These are phyloP conservation scores for Schizopygopsis pylzovi DNA, from an alignment of 2,797 vertebrate genomes.

Conservation along the genomic window DNA sequence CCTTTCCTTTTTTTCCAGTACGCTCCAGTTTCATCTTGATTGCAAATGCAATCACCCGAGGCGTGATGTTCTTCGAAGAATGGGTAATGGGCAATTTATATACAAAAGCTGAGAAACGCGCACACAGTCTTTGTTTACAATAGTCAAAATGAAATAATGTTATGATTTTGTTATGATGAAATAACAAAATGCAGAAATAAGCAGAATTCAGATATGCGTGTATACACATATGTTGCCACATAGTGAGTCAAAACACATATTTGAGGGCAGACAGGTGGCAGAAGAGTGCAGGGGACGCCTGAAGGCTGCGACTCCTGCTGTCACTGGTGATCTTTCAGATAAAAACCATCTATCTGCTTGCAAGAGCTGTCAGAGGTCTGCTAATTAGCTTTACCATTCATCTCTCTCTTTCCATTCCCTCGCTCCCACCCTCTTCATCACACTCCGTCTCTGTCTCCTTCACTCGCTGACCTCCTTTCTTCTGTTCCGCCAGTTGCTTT, in stretches of 20 bases:
- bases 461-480: slow-evolving; percentile 27
- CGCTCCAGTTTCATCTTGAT: slow-evolving; percentile 47
- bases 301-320: slow-evolving; percentile 15
- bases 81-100: slow-evolving; percentile 37
- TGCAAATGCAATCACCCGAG: slow-evolving; percentile 31
- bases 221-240: slow-evolving; percentile 16
- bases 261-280: slow-evolving; percentile 5
- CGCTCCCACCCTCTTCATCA: slow-evolving; percentile 22
- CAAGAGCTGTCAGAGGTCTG: slow-evolving; percentile 74
- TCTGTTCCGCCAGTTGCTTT: background rate
- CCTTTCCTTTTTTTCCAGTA: slow-evolving; percentile 60
- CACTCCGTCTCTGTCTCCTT: slow-evolving; percentile 32
- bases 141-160: background rate
- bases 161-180: background rate
- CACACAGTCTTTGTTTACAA: slow-evolving; percentile 37
- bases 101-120: slow-evolving; percentile 27
- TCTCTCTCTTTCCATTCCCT: slow-evolving; percentile 64
- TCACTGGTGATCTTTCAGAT: slow-evolving; percentile 73
- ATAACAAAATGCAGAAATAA: slow-evolving; percentile 14
- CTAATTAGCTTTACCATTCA: slow-evolving; percentile 76
- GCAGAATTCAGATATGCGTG: slow-evolving; percentile 8
- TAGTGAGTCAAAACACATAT: slow-evolving; percentile 27
- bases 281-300: background rate
- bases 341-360: slow-evolving; percentile 80
- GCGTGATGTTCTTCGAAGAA: slow-evolving; percentile 17